A percentile compares a stretch with the other conserved stretches of the same genome.
phyloP scores from a whole-genome alignment of 2,888 invertebrate genomes.

The Ypsolopha sequella region DNA sequence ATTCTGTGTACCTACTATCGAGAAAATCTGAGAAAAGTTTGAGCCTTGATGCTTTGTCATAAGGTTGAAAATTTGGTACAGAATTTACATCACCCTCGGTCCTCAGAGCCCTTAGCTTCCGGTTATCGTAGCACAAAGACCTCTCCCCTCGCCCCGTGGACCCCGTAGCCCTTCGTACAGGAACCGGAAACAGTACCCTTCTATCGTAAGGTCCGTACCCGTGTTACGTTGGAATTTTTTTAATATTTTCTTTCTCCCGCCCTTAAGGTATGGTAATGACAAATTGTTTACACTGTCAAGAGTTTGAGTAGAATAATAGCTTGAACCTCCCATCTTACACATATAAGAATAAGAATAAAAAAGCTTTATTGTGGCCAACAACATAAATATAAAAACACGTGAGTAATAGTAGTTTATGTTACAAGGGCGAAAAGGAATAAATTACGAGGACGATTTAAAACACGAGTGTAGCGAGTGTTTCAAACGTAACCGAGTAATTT shows the following conservation, averaged over 20 bases:
- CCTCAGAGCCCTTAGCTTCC: conserved; percentile 64
- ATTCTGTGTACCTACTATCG: conserved; percentile 42
- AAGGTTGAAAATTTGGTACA: background rate
- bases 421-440: too few relatives aligned
- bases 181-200: conserved; percentile 69
- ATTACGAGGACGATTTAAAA: too few relatives aligned
- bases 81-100: conserved; percentile 62
- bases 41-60: too few relatives aligned
- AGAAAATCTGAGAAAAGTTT: too few relatives aligned
- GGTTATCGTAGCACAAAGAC: conserved; percentile 69
- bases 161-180: conserved; percentile 25
- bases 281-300: conserved; percentile 17
- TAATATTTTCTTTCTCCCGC: conserved; percentile 42
- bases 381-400: too few relatives aligned
- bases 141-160: conserved; percentile 32
- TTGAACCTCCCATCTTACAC: background rate
- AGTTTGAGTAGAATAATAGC: background rate
- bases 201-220: conserved; percentile 62
- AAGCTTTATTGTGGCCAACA: too few relatives aligned
- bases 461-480: too few relatives aligned
- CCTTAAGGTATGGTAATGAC: conserved; percentile 34
- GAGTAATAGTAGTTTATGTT: too few relatives aligned
- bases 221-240: conserved; percentile 34
- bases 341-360: too few relatives aligned
- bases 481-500: too few relatives aligned